phyloP scores from a whole-genome alignment of 2,113 vertebrate genomes.

The Struthidea cinerea region DNA sequence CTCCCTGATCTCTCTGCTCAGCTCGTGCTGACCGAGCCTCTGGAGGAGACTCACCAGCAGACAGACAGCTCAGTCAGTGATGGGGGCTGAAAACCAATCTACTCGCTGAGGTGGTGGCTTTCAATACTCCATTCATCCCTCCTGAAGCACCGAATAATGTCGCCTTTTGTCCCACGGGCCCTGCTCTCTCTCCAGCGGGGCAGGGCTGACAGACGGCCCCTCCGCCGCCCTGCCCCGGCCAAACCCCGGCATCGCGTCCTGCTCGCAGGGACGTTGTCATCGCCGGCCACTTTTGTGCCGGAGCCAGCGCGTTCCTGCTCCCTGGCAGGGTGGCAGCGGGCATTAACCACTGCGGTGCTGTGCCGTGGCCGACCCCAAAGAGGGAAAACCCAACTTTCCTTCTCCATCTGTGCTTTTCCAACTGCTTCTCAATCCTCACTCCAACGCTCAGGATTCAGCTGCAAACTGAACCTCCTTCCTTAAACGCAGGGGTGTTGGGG shows the following conservation, averaged over 20 bases:
- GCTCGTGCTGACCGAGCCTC: neutral
- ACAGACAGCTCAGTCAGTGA: slow-evolving; percentile 69
- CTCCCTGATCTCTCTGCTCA: neutral
- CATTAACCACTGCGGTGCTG: neutral
- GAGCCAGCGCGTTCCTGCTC: neutral
- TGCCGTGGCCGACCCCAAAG: accelerated
- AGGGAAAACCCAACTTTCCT: neutral
- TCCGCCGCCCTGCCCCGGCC: neutral
- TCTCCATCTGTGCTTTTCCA: neutral
- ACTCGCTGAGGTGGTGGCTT: slow-evolving; percentile 72
- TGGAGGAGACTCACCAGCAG: slow-evolving; percentile 40
- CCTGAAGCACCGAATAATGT: slow-evolving; percentile 85
- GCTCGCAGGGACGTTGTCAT: neutral
- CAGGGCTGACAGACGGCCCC: slow-evolving; percentile 78
- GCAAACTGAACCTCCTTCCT: neutral
- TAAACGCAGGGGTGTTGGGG: accelerated
- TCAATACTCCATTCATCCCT: slow-evolving; percentile 94
- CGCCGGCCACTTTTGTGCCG: neutral
- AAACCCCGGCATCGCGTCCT: neutral
- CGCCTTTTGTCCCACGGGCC: slow-evolving; percentile 83
- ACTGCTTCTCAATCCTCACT: neutral
- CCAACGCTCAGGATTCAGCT: accelerated
- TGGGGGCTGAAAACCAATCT: slow-evolving; percentile 86
- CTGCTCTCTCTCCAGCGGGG: slow-evolving; percentile 70
- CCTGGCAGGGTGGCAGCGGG: neutral